These are phyloP conservation scores for Ectropis grisescens DNA, from an alignment of 1,140 invertebrate species.

Conservation along the genomic window DNA sequence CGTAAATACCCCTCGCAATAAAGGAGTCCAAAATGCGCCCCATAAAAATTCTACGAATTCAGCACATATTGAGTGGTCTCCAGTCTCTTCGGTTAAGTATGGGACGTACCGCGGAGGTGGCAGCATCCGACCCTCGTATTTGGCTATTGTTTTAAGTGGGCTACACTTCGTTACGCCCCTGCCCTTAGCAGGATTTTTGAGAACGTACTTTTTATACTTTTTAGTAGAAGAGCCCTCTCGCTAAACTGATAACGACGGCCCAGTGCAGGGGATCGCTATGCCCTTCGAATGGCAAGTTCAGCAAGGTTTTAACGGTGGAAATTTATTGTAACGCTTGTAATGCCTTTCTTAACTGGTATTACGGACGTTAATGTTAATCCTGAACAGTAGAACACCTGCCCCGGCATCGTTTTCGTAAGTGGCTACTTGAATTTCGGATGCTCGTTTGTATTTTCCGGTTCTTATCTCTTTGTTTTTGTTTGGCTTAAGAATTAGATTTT, in stretches of 20 bases:
- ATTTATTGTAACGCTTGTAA: constrained; percentile 52
- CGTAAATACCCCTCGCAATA: constrained; percentile 50
- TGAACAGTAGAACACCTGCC: constrained; percentile 38
- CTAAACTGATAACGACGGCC: constrained; percentile 59
- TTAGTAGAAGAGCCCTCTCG: constrained; percentile 33
- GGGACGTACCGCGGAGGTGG: constrained; percentile 26
- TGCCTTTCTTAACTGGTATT: constrained; percentile 46
- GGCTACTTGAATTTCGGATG: not conserved
- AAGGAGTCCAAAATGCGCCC: constrained; percentile 33
- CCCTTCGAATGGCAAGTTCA: constrained; percentile 26
- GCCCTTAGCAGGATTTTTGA: constrained; percentile 46
- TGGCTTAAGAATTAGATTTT: no score
- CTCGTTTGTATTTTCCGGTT: no score
- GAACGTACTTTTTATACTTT: constrained; percentile 49
- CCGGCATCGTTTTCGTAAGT: constrained; percentile 7
- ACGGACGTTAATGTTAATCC: constrained; percentile 36
- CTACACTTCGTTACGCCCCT: constrained; percentile 60
- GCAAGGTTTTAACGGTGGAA: constrained; percentile 37
- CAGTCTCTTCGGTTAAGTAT: constrained; percentile 33
- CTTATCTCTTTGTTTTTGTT: no score
- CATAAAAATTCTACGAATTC: constrained; percentile 60
- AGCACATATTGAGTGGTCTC: constrained; percentile 61
- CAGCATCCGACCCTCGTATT: constrained; percentile 46
- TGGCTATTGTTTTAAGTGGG: constrained; percentile 66
- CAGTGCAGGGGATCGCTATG: constrained; percentile 17